Base-by-base conservation (phyloP, 2,113 vertebrate genomes). In the Bos taurus region DNA sequence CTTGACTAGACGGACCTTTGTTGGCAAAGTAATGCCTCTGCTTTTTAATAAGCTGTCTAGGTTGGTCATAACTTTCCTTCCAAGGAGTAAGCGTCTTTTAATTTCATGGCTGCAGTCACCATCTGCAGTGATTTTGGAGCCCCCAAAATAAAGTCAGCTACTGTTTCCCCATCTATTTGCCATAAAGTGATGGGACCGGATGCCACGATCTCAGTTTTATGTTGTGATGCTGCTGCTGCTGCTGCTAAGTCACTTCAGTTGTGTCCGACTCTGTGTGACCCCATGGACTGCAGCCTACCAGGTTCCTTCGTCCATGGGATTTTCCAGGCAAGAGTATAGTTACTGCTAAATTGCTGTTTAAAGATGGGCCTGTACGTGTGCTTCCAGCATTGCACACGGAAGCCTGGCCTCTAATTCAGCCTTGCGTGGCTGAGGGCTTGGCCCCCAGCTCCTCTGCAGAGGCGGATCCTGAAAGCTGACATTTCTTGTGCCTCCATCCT, bases 391-490 rank as follows among this genome's bases (percentile, higher is more conserved):
- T 1, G 6, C 0, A 2, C 40, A 1, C 0, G 2, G 40, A 50
- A 23, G 88, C 17, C 67, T 19, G 11, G 36, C 54, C 52, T 30
- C 9, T 1, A 28, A 28, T 26, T 10, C 16, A 30, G 36, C 28
- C 8, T 14, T 0, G 0, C 0, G 1, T 13, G 0, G 12, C 60
- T 36, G 77, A 57, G 78, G 28, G 2, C 30, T 40, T 1, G 1
- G 7, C 33, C 17, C 7, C 52, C 3, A 10, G 62, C 17, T 54
- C 15, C 59, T 17, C 40, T 77, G 54, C n/a, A 15, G 33, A 59
- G 50, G 43, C 0, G 0, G 5, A 40, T 54, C 12, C 5, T 2
- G 1, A 19, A 52, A 12, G 40, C 62, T 33, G 5, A 11, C 1
- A 40, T 33, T 56, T 67, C 30, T 12, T 23, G 28, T 15, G 33